Evolutionary conservation across 2,113 vertebrate species (phyloP).

Genomic region (Grallaria varia): DNA sequence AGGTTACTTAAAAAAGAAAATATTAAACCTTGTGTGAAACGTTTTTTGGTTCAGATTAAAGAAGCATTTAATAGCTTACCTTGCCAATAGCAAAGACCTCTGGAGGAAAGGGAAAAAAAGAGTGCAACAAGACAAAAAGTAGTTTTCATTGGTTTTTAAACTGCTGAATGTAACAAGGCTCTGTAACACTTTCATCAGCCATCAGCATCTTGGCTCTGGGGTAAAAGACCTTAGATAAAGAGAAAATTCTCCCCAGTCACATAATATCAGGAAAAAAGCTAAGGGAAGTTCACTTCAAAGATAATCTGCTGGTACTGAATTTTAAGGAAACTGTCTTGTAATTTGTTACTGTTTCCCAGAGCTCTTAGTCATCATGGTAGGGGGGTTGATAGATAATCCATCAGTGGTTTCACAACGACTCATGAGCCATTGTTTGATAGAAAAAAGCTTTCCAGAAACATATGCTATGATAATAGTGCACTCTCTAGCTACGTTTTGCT

Average conservation of each 20-base stretch:
- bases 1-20: conserved; percentile 27
- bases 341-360: not conserved
- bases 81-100: not conserved
- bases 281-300: not conserved
- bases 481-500: not conserved
- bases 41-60: conserved; percentile 42
- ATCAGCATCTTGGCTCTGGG: not conserved
- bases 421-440: not conserved
- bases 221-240: conserved; percentile 27
- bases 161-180: not conserved
- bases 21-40: conserved; percentile 4
- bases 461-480: not conserved
- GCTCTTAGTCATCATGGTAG: not conserved
- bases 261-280: conserved; percentile 9
- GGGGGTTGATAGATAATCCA: not conserved
- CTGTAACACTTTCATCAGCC: not conserved
- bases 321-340: not conserved
- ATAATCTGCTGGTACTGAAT: not conserved
- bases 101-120: not conserved
- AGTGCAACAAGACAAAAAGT: not conserved
- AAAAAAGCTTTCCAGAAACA: not conserved
- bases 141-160: conserved; percentile 19
- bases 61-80: conserved; percentile 15
- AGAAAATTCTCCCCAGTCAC: not conserved
- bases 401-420: not conserved